Percentiles rank a stretch among this genome's conserved stretches.
Conservation (phyloP, 2,888 invertebrate genomes). For the Nezara viridula region DNA sequence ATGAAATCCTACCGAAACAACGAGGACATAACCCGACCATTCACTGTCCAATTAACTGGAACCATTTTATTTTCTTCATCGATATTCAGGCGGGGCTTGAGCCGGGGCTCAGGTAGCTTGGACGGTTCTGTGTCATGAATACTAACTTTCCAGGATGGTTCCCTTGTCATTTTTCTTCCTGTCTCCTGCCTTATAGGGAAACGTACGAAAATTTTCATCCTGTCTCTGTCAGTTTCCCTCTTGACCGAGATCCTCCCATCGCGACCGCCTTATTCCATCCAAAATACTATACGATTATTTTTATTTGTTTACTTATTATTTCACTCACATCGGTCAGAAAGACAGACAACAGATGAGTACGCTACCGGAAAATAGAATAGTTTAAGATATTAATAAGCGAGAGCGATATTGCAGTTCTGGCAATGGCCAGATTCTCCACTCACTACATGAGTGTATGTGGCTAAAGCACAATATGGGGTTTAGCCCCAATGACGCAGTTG, state of each 20-base stretch:
- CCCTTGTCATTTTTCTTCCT: slow-evolving; percentile 42
- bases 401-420: too few species aligned
- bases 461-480: too few species aligned
- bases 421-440: too few species aligned
- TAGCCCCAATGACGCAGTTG: too few species aligned
- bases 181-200: background rate
- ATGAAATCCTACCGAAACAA: background rate
- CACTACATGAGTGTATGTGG: too few species aligned
- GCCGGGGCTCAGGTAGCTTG: background rate
- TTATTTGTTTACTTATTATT: too few species aligned
- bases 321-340: too few species aligned
- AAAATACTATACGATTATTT: too few species aligned
- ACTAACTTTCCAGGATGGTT: background rate
- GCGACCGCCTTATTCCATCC: background rate
- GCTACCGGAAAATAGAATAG: too few species aligned
- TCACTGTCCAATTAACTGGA: slow-evolving; percentile 35
- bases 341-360: too few species aligned
- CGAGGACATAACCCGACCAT: background rate
- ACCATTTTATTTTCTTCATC: slow-evolving; percentile 40
- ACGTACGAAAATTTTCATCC: background rate
- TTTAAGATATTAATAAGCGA: too few species aligned
- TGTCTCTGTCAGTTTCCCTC: background rate
- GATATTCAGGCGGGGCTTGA: background rate
- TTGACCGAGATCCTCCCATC: background rate
- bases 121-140: slow-evolving; percentile 37